Base-by-base conservation (phyloP, 1,140 invertebrate species). In the Bombus haemorrhoidalis region DNA sequence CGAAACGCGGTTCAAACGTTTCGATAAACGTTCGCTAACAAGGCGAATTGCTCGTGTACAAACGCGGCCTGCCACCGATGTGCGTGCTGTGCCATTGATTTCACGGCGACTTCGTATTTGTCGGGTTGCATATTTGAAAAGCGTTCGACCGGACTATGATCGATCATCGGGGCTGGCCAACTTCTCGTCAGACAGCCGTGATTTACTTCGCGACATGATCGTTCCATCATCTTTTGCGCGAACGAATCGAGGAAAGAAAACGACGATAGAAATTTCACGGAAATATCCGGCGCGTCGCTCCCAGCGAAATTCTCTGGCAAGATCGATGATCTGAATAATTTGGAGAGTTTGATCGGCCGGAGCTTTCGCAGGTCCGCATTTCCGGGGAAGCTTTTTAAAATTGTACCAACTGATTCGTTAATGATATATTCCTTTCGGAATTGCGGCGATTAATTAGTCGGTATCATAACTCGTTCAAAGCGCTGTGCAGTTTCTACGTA, bases 131-230 rank as follows among this genome's bases (percentile, higher is more conserved):
- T 81, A 81, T 66, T 74, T 74, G 78, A 53, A 43, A 81, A 57
- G 6, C 28, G 34, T 10, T 25, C 32, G 43, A 34, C 68, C 53
- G 22, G 13, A 22, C 12, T 10, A 41, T 47, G 69, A 85, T 85
- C 84, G 84, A 85, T 85, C 77, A 75, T 28, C 83, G 57, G 57
- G 22, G 57, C 82, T 13, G 75, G 77, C 75, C 34, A 80, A 80
- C 83, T 80, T 73, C 32, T 34, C 39, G 9, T 28, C 12, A 25
- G 75, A 9, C 22, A 47, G 8, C 53, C 68, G 47, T 85, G 83
- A 85, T 85, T 85, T 73, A 72, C 53, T 53, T 53, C 32, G 37
- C 22, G 83, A 43, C 83, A 32, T 57, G 75, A 43, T 72, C 83
- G 83, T 18, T 85, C 83, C 53, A 80, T 85, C 83, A 85, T 85